Evolutionary conservation across 30 jellyfish, hydroid and myxozoan genomes (phyloP).

Genomic region (Aurelia aurita complex sp. Pacific): DNA sequence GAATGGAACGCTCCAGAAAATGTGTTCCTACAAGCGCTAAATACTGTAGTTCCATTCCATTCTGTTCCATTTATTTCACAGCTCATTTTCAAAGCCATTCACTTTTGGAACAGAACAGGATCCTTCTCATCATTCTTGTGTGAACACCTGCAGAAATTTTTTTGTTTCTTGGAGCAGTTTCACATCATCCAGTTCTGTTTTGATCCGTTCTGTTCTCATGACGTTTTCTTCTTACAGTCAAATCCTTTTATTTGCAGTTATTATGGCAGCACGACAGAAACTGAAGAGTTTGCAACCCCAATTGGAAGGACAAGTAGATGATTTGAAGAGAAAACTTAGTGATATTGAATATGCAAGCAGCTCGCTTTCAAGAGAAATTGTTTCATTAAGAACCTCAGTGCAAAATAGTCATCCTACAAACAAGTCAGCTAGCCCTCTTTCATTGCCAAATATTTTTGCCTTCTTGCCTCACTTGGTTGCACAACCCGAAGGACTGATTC

Average conservation of each 20-base stretch:
- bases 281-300: slow-evolving; percentile 55
- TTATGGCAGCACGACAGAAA: slow-evolving; percentile 4
- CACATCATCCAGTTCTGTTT: too few relatives aligned
- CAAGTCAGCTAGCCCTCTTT: slow-evolving; percentile 52
- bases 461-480: slow-evolving; percentile 88
- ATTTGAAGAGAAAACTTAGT: slow-evolving; percentile 57
- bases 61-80: too few relatives aligned
- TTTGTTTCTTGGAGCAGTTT: too few relatives aligned
- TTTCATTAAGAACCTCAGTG: slow-evolving; percentile 63
- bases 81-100: too few relatives aligned
- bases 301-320: slow-evolving; percentile 57
- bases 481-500: slow-evolving; percentile 86
- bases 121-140: too few relatives aligned
- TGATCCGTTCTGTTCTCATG: too few relatives aligned
- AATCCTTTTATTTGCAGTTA: slow-evolving; percentile 3
- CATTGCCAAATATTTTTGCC: slow-evolving; percentile 85
- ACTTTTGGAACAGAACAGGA: too few relatives aligned
- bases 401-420: slow-evolving; percentile 62
- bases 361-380: slow-evolving; percentile 76
- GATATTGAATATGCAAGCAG: slow-evolving; percentile 76
- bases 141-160: too few relatives aligned
- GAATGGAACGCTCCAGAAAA: too few relatives aligned
- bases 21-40: too few relatives aligned
- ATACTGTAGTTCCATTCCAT: too few relatives aligned
- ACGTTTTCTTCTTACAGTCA: too few relatives aligned